Conservation (phyloP, 2,113 vertebrate genomes). For the Malurus melanocephalus region DNA sequence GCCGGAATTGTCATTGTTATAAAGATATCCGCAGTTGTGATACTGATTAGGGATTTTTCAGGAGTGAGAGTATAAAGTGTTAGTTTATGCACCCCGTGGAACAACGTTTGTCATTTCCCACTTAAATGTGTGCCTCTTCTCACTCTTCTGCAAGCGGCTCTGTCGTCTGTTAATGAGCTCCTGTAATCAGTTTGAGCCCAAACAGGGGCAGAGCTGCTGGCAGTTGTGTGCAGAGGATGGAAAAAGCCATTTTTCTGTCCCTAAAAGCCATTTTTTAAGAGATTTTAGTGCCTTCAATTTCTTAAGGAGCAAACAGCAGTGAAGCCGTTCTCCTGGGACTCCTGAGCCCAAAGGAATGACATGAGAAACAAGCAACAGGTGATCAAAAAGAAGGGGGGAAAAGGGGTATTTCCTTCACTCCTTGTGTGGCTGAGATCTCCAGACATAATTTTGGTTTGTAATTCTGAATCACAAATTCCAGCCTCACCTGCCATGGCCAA, state of each 20-base stretch:
- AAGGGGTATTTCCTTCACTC: not conserved
- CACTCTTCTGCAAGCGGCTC: not conserved
- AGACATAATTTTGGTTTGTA: not conserved
- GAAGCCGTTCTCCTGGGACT: not conserved
- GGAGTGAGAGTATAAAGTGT: slow-evolving; percentile 47
- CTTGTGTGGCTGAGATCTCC: not conserved
- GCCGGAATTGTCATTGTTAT: slow-evolving; percentile 38
- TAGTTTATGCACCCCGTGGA: slow-evolving; percentile 39
- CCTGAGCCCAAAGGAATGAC: not conserved
- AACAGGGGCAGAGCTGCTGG: not conserved
- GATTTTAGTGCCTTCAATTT: not conserved
- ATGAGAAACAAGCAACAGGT: not conserved
- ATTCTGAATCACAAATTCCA: not conserved
- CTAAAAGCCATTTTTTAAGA: not conserved
- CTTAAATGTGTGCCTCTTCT: slow-evolving; percentile 11
- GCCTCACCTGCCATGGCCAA: not conserved
- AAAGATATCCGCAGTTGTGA: not conserved
- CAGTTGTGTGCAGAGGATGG: not conserved
- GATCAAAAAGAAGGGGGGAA: not conserved
- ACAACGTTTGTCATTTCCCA: not conserved
- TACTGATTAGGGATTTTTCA: slow-evolving; percentile 45
- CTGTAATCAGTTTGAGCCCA: slow-evolving; percentile 30
- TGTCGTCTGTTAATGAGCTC: slow-evolving; percentile 15
- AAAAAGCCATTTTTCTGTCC: not conserved
- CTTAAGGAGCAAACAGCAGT: not conserved